Conservation (phyloP, 2,888 invertebrate species). For the Ochlodes sylvanus region DNA sequence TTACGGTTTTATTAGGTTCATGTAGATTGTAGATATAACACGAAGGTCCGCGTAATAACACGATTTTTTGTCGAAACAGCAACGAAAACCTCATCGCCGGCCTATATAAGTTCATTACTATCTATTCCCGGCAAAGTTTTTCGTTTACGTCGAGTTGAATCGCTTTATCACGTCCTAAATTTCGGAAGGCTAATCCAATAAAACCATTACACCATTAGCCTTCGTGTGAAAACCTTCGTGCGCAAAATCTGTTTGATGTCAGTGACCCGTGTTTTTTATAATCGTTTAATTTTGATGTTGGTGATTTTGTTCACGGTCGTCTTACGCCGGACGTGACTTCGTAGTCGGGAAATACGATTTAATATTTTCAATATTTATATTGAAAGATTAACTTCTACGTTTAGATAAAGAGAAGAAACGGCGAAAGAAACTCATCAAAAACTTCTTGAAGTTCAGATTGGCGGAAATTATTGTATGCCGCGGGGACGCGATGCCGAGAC, state of each 20-base stretch:
- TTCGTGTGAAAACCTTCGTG: conserved; percentile 28
- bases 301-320: not conserved
- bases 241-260: conserved; percentile 20
- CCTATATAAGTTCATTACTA: conserved; percentile 25
- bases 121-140: conserved; percentile 31
- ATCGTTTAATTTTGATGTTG: not conserved
- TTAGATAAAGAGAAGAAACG: too few relatives aligned
- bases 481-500: not conserved
- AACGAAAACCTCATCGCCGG: conserved; percentile 17
- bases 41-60: not conserved
- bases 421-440: too few relatives aligned
- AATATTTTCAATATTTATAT: not conserved
- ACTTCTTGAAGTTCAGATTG: too few relatives aligned
- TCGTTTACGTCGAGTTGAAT: conserved; percentile 29
- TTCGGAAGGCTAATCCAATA: conserved; percentile 30
- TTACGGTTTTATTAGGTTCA: too few relatives aligned
- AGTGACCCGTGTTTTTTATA: conserved; percentile 19
- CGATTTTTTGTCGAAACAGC: not conserved
- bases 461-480: not conserved
- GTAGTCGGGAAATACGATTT: not conserved
- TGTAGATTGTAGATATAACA: not conserved
- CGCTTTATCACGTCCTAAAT: conserved; percentile 38
- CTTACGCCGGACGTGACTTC: not conserved
- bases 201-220: conserved; percentile 36
- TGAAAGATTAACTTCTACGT: too few relatives aligned